These are phyloP conservation scores for Sycophila sp. DNA, from an alignment of 1,140 invertebrate genomes.

Conservation along the genomic window DNA sequence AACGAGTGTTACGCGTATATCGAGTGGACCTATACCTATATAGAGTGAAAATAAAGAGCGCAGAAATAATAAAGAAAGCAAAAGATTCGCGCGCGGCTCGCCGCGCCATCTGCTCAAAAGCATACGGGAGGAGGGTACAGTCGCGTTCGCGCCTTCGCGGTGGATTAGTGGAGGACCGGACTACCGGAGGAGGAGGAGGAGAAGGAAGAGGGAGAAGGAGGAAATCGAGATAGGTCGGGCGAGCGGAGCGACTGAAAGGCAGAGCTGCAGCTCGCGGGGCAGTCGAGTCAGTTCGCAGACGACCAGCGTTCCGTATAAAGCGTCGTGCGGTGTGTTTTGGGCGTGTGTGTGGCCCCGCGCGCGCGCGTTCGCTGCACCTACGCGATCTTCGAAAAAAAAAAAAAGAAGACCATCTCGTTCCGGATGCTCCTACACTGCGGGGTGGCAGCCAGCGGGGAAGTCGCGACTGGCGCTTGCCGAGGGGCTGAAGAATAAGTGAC, in stretches of 20 bases:
- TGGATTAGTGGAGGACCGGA: no score
- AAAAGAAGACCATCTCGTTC: background rate
- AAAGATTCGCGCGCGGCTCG: background rate
- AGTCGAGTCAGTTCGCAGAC: conserved; percentile 13
- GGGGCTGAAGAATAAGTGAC: background rate
- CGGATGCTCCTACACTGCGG: background rate
- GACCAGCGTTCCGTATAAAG: conserved; percentile 4
- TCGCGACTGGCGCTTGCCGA: background rate
- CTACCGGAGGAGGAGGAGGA: background rate
- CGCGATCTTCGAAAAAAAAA: background rate
- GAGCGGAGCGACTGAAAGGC: background rate
- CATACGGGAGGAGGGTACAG: no score
- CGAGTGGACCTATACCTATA: no score
- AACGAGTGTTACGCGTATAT: no score
- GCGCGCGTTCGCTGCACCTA: background rate
- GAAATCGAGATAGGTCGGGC: background rate
- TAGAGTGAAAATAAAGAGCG: no score
- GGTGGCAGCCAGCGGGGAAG: background rate
- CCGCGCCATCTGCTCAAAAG: background rate
- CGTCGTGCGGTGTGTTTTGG: background rate
- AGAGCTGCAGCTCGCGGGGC: no score
- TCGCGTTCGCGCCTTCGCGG: no score
- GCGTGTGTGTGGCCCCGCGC: background rate
- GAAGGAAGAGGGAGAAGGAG: background rate
- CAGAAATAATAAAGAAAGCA: background rate